Percentiles rank a stretch among this genome's conserved stretches.
Evolutionary conservation across 2,797 vertebrate genomes (phyloP).

Genomic region (Crocidura indochinensis): DNA sequence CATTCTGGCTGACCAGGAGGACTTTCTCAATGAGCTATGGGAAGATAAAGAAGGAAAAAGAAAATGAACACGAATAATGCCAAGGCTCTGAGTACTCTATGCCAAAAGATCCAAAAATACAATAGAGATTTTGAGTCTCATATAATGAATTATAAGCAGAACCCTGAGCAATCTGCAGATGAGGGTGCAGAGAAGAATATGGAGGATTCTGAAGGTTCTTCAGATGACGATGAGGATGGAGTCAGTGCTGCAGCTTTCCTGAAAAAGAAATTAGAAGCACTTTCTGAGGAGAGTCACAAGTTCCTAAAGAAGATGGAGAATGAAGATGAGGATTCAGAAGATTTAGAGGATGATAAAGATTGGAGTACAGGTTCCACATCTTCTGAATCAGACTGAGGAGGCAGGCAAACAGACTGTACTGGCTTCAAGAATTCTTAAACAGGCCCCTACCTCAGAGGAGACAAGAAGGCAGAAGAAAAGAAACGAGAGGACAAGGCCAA

Average conservation of each 20-base stretch:
- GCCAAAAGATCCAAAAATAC: slow-evolving; percentile 97
- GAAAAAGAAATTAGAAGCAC: slow-evolving; percentile 93
- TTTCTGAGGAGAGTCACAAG: slow-evolving; percentile 90
- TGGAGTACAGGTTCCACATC: slow-evolving; percentile 93
- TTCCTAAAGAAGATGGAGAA: slow-evolving; percentile 95
- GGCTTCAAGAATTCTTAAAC: slow-evolving; percentile 95
- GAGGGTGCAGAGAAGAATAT: slow-evolving; percentile 96
- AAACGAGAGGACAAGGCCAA: slow-evolving; percentile 91
- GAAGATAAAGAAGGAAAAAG: slow-evolving; percentile 97
- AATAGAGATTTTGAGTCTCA: slow-evolving; percentile 95
- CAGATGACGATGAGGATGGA: slow-evolving; percentile 87
- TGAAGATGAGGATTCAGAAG: slow-evolving; percentile 92
- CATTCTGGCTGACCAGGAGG: slow-evolving; percentile 95
- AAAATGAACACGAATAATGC: slow-evolving; percentile 98
- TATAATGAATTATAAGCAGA: slow-evolving; percentile 94
- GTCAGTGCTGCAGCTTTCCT: slow-evolving; percentile 92
- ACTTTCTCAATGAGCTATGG: slow-evolving; percentile 97
- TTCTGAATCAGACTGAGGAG: slow-evolving; percentile 93
- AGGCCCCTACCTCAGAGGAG: slow-evolving; percentile 90
- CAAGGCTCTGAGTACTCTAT: slow-evolving; percentile 95
- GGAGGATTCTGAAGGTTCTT: slow-evolving; percentile 92
- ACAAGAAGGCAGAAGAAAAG: slow-evolving; percentile 90
- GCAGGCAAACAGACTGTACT: slow-evolving; percentile 92
- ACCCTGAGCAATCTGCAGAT: slow-evolving; percentile 95
- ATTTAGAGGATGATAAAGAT: slow-evolving; percentile 94